These are phyloP conservation scores for Dynastes grantii DNA, from an alignment of 2,888 invertebrate genomes.

Conservation along the genomic window DNA sequence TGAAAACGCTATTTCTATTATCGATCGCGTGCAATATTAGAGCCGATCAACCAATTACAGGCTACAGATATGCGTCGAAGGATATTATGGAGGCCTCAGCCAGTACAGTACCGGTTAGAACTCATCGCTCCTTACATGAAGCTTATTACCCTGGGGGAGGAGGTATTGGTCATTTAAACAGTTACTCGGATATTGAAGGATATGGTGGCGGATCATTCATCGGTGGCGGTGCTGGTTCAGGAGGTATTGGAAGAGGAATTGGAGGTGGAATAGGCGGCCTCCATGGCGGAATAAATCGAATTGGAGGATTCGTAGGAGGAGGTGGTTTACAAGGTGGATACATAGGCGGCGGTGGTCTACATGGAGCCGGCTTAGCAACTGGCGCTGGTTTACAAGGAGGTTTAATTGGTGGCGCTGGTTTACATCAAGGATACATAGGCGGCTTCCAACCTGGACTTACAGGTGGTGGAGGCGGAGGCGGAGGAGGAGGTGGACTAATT, in stretches of 20 bases:
- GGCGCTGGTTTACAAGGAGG: constrained; percentile 39
- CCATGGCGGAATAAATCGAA: constrained; percentile 50
- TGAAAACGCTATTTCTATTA: background rate
- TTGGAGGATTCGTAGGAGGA: constrained; percentile 46
- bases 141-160: constrained; percentile 72
- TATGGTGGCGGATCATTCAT: constrained; percentile 54
- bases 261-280: constrained; percentile 51
- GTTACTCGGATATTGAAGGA: constrained; percentile 29
- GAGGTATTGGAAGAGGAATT: constrained; percentile 52
- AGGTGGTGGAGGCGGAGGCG: constrained; percentile 64
- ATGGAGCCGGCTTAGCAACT: constrained; percentile 54
- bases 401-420: constrained; percentile 44
- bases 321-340: constrained; percentile 38
- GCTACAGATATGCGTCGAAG: constrained; percentile 57
- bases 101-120: constrained; percentile 68
- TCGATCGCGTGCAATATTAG: background rate
- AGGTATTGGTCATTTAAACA: constrained; percentile 31
- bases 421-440: constrained; percentile 43
- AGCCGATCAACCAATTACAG: constrained; percentile 17
- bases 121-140: constrained; percentile 76
- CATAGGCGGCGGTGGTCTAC: constrained; percentile 52
- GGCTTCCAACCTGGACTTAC: constrained; percentile 64
- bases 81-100: constrained; percentile 68
- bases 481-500: constrained; percentile 51
- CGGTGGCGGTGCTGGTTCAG: constrained; percentile 50